Evolutionary conservation across 1,140 invertebrate species (phyloP), one percentile per base, ranked within the genome.

Genomic region (Papilio helenus): DNA sequence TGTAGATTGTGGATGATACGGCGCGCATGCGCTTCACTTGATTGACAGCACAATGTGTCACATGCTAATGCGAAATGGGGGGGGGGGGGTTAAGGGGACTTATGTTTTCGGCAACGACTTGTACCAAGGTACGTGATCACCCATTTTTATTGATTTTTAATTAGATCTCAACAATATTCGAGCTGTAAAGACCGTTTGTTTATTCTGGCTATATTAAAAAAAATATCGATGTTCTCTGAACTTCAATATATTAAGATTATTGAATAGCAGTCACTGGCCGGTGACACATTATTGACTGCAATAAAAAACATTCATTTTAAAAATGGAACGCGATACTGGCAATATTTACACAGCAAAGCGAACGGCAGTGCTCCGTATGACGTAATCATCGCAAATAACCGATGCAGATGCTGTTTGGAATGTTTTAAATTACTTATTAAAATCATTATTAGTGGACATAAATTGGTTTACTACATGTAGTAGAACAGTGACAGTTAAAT

Each of bases 11-110:
- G 77, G 80, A 79, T 81, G 87, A 86, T 88, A 88, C 44, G 81
- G 61, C 77, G 65, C 87, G 87, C 88, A 85, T 89, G 89, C 86
- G 82, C 79, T 23, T 73, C 49, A 7, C 29, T 46, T 90, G 88
- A 90, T 89, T 89, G 89, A 89, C 88, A 90, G 84, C 68, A 89
- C 88, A 89, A 90, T 89, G 86, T 87, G 84, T 87, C 81, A 87
- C 84, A 90, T 90, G 88, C 84, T 83, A 90, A 90, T 90, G 77
- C 49, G 71, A 16, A 58, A 79, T 83, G 79, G 83, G 80, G 81
- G 79, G 79, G 81, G 74, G 82, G 79, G 29, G 74, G 46, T 49
- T 39, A 29, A 68, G 80, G 79, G 81, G 14, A 9, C 72, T 80
- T 81, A 20, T 73, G 26, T 68, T 68, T 68, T 68, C 61, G 61